Evolutionary conservation across 2,797 vertebrate genomes (phyloP).

Genomic region (Mycteria americana): DNA sequence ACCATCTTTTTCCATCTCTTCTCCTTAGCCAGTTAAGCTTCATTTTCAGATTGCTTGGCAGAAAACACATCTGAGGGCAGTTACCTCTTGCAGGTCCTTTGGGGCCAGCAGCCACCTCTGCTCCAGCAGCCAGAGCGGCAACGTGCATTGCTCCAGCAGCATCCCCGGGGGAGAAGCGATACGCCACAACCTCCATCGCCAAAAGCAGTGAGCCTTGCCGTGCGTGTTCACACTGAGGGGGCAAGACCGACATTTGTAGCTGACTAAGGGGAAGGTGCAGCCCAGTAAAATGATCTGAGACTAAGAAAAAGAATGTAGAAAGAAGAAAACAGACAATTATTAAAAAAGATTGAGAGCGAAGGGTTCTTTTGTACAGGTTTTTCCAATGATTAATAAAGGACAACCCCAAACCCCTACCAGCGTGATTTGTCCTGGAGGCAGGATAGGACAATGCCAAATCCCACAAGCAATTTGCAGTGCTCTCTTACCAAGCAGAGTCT

Average conservation of each 20-base stretch:
- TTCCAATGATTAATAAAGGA: neutral
- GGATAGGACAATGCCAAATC: neutral
- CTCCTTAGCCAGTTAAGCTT: neutral
- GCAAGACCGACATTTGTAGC: neutral
- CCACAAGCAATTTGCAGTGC: neutral
- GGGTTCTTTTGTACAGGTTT: neutral
- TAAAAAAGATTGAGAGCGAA: neutral
- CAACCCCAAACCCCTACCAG: neutral
- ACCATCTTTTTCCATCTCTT: neutral
- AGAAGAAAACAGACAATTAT: neutral
- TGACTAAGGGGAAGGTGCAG: neutral
- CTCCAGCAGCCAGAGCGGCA: neutral
- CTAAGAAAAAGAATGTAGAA: neutral
- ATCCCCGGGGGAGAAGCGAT: accelerated
- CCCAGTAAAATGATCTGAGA: neutral
- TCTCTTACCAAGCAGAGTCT: neutral
- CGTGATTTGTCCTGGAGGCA: neutral
- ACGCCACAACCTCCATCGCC: neutral
- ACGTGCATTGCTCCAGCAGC: neutral
- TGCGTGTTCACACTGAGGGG: accelerated
- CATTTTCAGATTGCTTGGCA: neutral
- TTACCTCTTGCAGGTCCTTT: neutral
- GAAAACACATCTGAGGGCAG: neutral
- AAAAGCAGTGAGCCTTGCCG: neutral
- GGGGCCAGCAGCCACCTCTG: neutral